A percentile compares a stretch with the other conserved stretches of the same genome.
These are phyloP conservation scores for Octomys mimax DNA, from an alignment of 2,797 vertebrate species.

Conservation along the genomic window DNA sequence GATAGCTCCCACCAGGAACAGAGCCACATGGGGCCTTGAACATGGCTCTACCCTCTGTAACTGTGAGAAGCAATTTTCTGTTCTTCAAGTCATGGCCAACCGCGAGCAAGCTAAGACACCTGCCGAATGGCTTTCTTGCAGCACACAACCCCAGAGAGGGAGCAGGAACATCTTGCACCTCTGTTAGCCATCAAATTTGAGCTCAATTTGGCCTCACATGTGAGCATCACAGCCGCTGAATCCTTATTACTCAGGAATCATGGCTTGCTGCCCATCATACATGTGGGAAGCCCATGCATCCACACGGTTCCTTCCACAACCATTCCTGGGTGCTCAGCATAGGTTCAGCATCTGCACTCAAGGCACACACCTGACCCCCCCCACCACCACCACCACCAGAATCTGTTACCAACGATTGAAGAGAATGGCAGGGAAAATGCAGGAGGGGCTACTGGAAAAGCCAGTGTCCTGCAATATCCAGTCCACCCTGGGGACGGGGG, in stretches of 20 bases:
- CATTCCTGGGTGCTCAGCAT: not conserved
- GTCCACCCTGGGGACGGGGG: not conserved
- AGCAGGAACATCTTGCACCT: not conserved
- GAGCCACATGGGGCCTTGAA: not conserved
- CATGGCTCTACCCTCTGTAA: not conserved
- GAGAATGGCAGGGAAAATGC: not conserved
- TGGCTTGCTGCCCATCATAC: not conserved
- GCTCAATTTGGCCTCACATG: not conserved
- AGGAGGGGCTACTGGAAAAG: not conserved
- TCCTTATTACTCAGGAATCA: not conserved
- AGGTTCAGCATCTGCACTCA: not conserved
- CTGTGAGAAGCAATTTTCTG: not conserved
- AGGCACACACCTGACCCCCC: accelerated
- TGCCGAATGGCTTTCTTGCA: not conserved
- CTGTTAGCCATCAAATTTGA: not conserved
- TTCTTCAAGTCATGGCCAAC: not conserved
- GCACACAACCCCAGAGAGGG: not conserved
- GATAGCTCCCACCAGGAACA: not conserved
- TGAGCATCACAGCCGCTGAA: not conserved
- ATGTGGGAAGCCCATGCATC: not conserved
- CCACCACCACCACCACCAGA: not conserved
- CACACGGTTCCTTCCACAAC: not conserved
- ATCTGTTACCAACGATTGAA: not conserved
- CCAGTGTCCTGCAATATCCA: not conserved
- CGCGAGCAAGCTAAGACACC: not conserved